Base-by-base conservation (phyloP, 2,888 invertebrate species). In the Xestia xanthographa region DNA sequence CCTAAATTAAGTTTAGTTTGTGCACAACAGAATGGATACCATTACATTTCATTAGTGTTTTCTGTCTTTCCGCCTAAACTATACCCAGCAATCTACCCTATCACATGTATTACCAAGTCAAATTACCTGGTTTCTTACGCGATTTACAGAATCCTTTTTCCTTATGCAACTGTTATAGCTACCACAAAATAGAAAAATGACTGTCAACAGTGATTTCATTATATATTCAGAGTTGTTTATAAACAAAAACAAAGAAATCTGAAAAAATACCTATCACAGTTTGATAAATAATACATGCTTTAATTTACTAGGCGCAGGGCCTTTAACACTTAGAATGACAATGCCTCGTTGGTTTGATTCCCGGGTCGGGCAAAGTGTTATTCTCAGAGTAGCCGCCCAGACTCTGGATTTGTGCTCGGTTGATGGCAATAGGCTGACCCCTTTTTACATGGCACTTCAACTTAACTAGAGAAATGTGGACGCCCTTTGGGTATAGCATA, bases 121-220 rank as follows among this genome's bases (percentile, higher is more conserved):
- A 26, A 22, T 62, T 29, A 29, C 34, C 12, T 53, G 17, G 26
- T 38, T 76, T 53, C 22, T 50, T 45, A 53, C 17, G 45, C 0
- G n/a, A 66, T 56, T 75, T 38, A 17, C 45, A 38, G 12, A 65
- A 75, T 66, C 26, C 4, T 4, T 38, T 76, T 53, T 76, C 76
- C 41, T 53, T 50, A 50, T 22, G 20, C 20, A 22, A 34, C 17
- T 22, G 5, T 38, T 45, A 17, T 22, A 3, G 14, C 5, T 20
- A 53, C 5, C 50, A 5, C 22, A 11, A 53, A 29, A 29, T 29
- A 11, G 6, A 26, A n/a, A 3, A 12, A n/a, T 9, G 9, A 29
- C 29, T 62, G 14, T 26, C 11, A 63, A 75, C 12, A 17, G 8
- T 38, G 17, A 53, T 38, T 26, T 34, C 2, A 48, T 48, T 17